Percentiles rank a stretch among this genome's conserved stretches.
Conservation (phyloP, 1,140 invertebrate species). For the Myzus persicae region DNA sequence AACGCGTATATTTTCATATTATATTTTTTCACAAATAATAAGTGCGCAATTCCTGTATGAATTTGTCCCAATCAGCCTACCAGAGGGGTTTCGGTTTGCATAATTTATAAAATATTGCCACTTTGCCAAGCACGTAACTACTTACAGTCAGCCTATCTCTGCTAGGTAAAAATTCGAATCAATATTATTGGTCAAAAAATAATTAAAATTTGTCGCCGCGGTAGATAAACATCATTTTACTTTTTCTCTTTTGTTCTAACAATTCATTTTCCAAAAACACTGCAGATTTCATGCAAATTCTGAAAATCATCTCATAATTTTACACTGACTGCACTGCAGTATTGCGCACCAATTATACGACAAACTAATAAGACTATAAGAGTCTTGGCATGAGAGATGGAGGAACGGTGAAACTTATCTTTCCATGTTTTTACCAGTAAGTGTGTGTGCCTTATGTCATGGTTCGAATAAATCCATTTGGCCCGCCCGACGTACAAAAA, state of each 20-base stretch:
- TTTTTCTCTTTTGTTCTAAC: not conserved
- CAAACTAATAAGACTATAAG: not conserved
- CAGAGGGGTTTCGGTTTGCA: not conserved
- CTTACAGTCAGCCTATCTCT: not conserved
- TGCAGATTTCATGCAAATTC: too few species aligned
- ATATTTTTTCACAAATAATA: not conserved
- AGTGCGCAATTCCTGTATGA: not conserved
- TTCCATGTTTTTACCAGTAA: not conserved
- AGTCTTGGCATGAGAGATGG: not conserved
- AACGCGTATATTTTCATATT: not conserved
- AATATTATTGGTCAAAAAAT: not conserved
- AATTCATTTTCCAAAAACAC: not conserved
- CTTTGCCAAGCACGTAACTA: not conserved
- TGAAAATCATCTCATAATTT: not conserved
- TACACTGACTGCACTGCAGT: not conserved
- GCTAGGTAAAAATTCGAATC: not conserved
- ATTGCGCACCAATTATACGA: not conserved
- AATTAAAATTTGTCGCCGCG: not conserved
- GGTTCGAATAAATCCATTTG: not conserved
- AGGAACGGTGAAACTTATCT: not conserved
- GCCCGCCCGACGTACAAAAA: not conserved
- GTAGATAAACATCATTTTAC: not conserved
- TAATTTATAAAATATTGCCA: not conserved
- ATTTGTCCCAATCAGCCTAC: not conserved
- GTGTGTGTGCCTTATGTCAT: not conserved